Evolutionary conservation across 1,140 invertebrate species (phyloP), one percentile per base, ranked within the genome.

Genomic region (Megathymus violae): DNA sequence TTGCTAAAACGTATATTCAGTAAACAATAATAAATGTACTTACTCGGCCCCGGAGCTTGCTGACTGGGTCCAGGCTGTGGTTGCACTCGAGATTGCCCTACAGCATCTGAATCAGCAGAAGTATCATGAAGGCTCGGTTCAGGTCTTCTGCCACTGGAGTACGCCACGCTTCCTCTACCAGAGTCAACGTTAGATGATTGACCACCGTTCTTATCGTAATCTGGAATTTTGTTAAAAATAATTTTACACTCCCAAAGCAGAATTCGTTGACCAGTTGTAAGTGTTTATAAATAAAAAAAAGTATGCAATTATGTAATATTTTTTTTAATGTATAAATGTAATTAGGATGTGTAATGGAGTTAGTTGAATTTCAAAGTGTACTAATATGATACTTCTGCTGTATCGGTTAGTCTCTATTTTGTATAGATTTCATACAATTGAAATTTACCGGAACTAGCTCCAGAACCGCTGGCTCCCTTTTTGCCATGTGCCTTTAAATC

Each of bases 151-250:
- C 94, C 95, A 74, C 95, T 96, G 9, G 94, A 95, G 82, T 95
- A 95, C 41, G 95, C 94, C 9, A 95, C 95, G 72, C 95, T 95
- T 13, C 95, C 95, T 74, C 95, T 92, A 9, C 95, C 95, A 2
- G 95, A 96, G 85, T 96, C 95, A 10, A 94, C 94, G 74, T 95
- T 95, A 0, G 94, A 95, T 0, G 94, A 95, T 66, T 94, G 94
- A 11, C 92, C 92, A 25, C 94, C 94, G 40, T 94, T 92, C 82
- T 95, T 95, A 74, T 95, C 94, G 71, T 95, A 95, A 91, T 95
- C 95, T 76, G 66, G n/a, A 80, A 80, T 43, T 19, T 59, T 56
- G 14, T 13, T 17, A 44, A 27, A 9, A 19, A 15, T 13, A 16
- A 58, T 2, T 22, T 22, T 22, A 22, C 2, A 22, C 19, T 22